Evolutionary conservation across 2,888 invertebrate species (phyloP).

Genomic region (Stenodema calcarata): DNA sequence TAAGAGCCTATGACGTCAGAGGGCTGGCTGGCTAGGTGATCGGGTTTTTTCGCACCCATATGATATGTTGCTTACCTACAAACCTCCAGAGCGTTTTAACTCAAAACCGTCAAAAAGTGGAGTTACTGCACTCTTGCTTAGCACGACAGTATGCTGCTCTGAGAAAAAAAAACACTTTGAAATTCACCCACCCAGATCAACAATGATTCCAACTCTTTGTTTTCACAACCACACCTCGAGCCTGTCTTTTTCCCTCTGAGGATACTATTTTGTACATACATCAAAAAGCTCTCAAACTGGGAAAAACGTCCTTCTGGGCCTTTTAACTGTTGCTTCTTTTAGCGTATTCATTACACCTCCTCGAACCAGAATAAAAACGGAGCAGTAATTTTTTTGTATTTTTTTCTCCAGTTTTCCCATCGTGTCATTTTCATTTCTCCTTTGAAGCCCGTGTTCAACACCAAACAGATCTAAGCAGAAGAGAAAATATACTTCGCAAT

Average conservation of each 20-base stretch:
- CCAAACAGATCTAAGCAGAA: background rate
- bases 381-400: background rate
- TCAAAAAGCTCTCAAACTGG: background rate
- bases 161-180: no score
- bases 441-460: background rate
- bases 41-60: no score
- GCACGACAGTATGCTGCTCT: no score
- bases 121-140: no score
- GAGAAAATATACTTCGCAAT: background rate
- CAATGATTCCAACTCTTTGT: background rate
- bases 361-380: background rate
- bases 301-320: background rate
- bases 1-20: no score
- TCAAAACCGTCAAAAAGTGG: no score
- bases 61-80: no score
- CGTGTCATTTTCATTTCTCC: background rate
- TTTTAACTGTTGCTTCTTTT: background rate
- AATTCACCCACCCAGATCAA: no score
- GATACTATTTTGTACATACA: background rate
- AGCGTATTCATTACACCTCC: background rate
- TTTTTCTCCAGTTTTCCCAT: background rate
- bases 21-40: no score
- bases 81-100: no score
- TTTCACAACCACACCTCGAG: background rate
- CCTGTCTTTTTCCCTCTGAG: background rate